Evolutionary conservation across 1,140 invertebrate species (phyloP).

Genomic region (Brachionus calyciflorus): DNA sequence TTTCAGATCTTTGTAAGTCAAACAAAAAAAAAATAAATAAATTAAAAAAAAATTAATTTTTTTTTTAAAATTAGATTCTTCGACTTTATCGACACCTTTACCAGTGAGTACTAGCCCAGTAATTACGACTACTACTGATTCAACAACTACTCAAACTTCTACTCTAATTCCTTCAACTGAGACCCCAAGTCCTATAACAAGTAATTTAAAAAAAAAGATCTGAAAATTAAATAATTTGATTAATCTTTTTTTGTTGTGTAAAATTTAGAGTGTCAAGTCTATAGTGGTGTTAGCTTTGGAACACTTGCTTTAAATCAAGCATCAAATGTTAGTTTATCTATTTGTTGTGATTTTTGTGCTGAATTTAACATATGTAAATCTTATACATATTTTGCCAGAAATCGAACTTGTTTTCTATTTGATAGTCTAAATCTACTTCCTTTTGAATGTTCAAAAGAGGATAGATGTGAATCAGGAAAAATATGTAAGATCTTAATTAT

Average conservation of each 20-base stretch:
- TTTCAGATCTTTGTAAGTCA: slow-evolving; percentile 27
- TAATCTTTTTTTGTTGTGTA: neutral
- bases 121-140: neutral
- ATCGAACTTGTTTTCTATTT: slow-evolving; percentile 14
- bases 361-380: slow-evolving; percentile 41
- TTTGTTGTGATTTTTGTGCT: slow-evolving; percentile 45
- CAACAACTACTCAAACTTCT: neutral
- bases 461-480: slow-evolving; percentile 20
- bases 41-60: neutral
- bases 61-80: neutral
- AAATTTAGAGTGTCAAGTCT: slow-evolving; percentile 27
- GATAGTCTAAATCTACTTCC: neutral
- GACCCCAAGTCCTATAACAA: slow-evolving; percentile 7
- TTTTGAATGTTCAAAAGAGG: neutral
- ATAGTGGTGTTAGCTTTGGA: slow-evolving; percentile 7
- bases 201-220: slow-evolving; percentile 5
- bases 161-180: neutral
- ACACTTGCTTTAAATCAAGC: slow-evolving; percentile 14
- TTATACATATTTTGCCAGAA: slow-evolving; percentile 6
- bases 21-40: neutral
- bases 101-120: neutral
- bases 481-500: slow-evolving; percentile 8
- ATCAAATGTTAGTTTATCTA: slow-evolving; percentile 35
- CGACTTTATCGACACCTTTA: slow-evolving; percentile 10
- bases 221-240: neutral